Percentiles rank a stretch among this genome's conserved stretches.
phyloP scores from a whole-genome alignment of 1,140 invertebrate species.

The Asbolus verrucosus region DNA sequence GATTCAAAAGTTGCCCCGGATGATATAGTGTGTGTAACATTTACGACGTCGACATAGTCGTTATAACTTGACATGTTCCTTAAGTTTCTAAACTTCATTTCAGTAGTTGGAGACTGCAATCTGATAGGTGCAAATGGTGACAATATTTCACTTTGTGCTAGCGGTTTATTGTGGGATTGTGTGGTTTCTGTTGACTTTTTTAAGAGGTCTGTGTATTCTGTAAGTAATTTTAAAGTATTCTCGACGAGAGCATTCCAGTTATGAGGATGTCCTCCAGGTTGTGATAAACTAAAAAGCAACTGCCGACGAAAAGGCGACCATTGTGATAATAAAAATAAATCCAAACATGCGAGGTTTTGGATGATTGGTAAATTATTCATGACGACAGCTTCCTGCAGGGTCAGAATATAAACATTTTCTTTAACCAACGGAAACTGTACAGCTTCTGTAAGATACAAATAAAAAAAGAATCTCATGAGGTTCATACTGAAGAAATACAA shows the following conservation, averaged over 20 bases:
- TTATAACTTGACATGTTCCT: slow-evolving; percentile 53
- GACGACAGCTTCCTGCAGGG: slow-evolving; percentile 70
- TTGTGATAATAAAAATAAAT: slow-evolving; percentile 73
- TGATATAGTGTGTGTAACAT: background rate
- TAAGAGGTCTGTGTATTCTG: slow-evolving; percentile 72
- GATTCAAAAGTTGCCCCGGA: background rate
- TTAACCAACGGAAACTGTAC: slow-evolving; percentile 71
- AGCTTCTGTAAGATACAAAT: slow-evolving; percentile 77
- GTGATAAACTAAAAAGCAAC: slow-evolving; percentile 77
- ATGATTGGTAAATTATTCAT: slow-evolving; percentile 72
- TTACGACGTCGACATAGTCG: slow-evolving; percentile 5
- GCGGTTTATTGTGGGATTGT: slow-evolving; percentile 51
- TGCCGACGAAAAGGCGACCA: slow-evolving; percentile 70
- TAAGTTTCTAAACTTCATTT: slow-evolving; percentile 52
- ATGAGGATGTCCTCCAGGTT: slow-evolving; percentile 82
- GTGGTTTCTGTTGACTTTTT: slow-evolving; percentile 67
- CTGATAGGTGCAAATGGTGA: slow-evolving; percentile 7
- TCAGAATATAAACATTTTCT: slow-evolving; percentile 54
- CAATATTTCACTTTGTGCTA: slow-evolving; percentile 18
- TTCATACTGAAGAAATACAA: slow-evolving; percentile 77
- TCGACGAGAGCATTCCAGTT: slow-evolving; percentile 81
- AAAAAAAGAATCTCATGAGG: slow-evolving; percentile 76
- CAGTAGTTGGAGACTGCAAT: slow-evolving; percentile 39
- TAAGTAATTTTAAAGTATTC: slow-evolving; percentile 71
- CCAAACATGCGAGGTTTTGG: slow-evolving; percentile 77